These are phyloP conservation scores for Eristalinus aeneus DNA, from an alignment of 2,888 invertebrate genomes.

Conservation along the genomic window DNA sequence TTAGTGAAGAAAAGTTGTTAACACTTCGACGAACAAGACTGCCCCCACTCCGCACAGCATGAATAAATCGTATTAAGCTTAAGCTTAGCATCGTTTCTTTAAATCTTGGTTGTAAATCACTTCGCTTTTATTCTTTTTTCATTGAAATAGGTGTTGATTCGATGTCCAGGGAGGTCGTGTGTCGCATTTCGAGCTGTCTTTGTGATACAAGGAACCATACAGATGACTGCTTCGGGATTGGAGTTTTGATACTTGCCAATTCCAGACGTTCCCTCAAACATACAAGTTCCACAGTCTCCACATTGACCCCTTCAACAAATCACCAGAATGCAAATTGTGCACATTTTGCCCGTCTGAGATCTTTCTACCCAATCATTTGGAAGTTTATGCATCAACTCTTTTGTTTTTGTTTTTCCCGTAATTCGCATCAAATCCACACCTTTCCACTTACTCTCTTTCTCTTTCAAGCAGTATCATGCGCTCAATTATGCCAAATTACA, in stretches of 20 bases:
- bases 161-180: neutral
- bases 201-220: too few relatives aligned
- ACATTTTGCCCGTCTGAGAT: neutral
- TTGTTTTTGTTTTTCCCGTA: conserved; percentile 29
- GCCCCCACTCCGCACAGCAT: neutral
- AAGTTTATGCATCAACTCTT: conserved; percentile 52
- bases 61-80: neutral
- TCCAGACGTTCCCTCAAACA: too few relatives aligned
- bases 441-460: too few relatives aligned
- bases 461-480: neutral
- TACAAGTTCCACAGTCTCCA: neutral
- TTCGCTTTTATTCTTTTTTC: neutral
- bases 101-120: neutral
- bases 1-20: neutral
- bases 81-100: neutral
- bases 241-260: too few relatives aligned
- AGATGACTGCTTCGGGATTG: too few relatives aligned
- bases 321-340: conserved; percentile 3
- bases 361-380: neutral
- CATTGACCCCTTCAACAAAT: conserved; percentile 5
- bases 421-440: neutral
- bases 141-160: neutral
- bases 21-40: neutral
- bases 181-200: neutral
- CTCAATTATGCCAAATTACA: conserved; percentile 57